Evolutionary conservation across 2,113 vertebrate genomes (phyloP), one percentile per base, ranked within the genome.

Genomic region (Oreochromis niloticus): DNA sequence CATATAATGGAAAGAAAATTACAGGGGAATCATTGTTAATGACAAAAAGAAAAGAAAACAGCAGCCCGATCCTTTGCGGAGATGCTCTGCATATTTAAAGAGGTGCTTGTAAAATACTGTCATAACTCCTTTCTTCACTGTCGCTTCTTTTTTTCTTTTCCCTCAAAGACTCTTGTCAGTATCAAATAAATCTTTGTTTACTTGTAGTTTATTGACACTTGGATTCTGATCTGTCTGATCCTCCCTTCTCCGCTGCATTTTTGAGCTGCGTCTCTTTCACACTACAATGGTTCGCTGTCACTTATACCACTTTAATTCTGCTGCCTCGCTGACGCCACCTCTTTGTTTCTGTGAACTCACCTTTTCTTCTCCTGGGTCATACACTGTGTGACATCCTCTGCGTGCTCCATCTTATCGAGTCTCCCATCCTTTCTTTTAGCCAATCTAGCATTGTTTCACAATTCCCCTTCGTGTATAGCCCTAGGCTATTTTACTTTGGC

Each of bases 401-500:
- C 56, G 48, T 17, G 50, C 71, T 50, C 59, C 78, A 12, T 24
- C 71, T 68, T 50, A 66, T 59, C 39, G 13, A 12, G 6, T 63
- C 81, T 84, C 50, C n/a, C 48, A 30, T 80, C 71, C 17, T 56
- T 86, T 36, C 73, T 83, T 66, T 83, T 41, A 89, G 27, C 10
- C 56, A 11, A 19, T 63, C 85, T 24, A 11, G 17, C 81, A 41
- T 63, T 36, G 46, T 87, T 80, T 86, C 80, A 54, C 54, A 30
- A 24, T 85, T 85, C 52, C 39, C 73, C 86, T 75, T 81, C 22
- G 82, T 86, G 87, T 84, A 86, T 80, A 61, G 92, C 94, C 88
- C 11, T 1, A 61, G 92, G 94, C 85, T 56, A 48, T 91, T 88
- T 89, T 5, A 59, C 56, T 85, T 71, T 48, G 48, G 48, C 41